A percentile compares a stretch with the other conserved stretches of the same genome.
These are phyloP conservation scores for Pavo muticus DNA, from an alignment of 2,113 vertebrate species.

Conservation along the genomic window DNA sequence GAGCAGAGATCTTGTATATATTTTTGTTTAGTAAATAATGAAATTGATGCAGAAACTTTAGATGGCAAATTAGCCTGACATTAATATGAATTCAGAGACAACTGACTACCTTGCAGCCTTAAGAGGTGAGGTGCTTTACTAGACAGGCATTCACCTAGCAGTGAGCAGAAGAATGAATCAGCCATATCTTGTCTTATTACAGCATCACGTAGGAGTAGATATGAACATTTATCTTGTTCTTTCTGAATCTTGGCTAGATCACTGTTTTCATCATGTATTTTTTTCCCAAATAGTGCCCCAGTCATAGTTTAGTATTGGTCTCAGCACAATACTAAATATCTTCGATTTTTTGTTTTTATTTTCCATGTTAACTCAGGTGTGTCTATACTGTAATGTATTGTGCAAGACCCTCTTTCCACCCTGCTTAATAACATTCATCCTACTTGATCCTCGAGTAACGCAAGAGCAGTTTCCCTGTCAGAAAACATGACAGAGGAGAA, in stretches of 20 bases:
- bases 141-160: background rate
- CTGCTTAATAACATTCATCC: background rate
- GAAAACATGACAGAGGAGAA: background rate
- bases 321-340: background rate
- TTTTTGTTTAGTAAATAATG: background rate
- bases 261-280: background rate
- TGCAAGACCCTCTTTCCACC: background rate
- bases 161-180: background rate
- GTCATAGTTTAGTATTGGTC: background rate
- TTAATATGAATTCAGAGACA: background rate
- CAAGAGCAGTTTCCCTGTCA: constrained; percentile 11
- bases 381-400: background rate
- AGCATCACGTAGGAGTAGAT: background rate
- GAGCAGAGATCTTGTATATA: background rate
- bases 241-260: background rate
- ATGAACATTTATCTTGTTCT: background rate
- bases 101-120: background rate
- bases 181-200: background rate
- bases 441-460: background rate
- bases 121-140: background rate
- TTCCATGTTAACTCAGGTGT: background rate
- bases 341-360: background rate
- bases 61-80: background rate
- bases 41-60: background rate
- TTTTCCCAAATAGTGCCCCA: background rate